These are phyloP conservation scores for Diaphora mendica DNA, from an alignment of 2,888 invertebrate genomes.

Conservation along the genomic window DNA sequence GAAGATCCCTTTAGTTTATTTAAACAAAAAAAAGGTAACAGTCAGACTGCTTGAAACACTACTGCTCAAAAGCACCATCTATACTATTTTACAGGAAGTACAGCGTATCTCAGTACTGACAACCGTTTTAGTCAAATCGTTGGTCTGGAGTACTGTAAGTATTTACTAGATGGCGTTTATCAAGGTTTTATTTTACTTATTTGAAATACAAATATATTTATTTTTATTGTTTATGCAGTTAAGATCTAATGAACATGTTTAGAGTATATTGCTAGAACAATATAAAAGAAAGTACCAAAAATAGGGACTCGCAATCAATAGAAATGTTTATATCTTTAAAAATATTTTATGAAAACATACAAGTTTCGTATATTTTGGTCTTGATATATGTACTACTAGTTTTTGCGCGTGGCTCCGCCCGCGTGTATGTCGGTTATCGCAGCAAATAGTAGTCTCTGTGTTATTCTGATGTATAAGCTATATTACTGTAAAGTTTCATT, in stretches of 20 bases:
- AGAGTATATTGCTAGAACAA: neutral
- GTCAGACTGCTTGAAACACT: neutral
- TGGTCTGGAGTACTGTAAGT: neutral
- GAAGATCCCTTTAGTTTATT: no score
- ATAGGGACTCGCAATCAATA: neutral
- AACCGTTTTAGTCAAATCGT: neutral
- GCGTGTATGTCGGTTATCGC: no score
- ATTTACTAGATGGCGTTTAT: slow-evolving; percentile 7
- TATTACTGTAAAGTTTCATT: no score
- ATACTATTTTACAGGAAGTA: neutral
- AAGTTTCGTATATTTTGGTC: neutral
- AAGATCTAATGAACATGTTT: neutral
- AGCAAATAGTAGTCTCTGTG: no score
- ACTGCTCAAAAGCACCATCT: slow-evolving; percentile 5
- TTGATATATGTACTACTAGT: no score
- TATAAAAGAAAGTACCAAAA: neutral
- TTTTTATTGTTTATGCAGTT: neutral
- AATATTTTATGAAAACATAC: neutral
- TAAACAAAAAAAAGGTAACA: neutral
- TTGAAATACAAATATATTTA: neutral
- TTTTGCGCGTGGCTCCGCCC: no score
- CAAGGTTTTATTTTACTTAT: neutral
- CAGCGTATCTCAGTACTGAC: neutral
- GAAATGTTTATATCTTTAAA: neutral
- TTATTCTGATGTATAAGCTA: no score